A percentile compares a stretch with the other conserved stretches of the same genome.
phyloP scores from a whole-genome alignment of 2,797 vertebrate genomes.

The Champsocephalus gunnari region DNA sequence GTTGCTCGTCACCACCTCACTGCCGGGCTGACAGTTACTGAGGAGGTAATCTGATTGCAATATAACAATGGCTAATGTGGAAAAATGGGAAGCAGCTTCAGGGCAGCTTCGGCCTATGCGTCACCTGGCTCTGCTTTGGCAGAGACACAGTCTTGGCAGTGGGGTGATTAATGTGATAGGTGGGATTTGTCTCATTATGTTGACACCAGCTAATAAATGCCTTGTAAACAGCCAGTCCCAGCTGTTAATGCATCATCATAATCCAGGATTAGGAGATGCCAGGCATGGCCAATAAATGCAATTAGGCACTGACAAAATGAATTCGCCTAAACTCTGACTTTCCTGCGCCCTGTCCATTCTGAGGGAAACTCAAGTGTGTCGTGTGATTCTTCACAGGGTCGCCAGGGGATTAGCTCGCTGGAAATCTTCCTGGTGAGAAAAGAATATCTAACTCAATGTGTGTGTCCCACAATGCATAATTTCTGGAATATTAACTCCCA shows the following conservation, averaged over 20 bases:
- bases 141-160: slow-evolving; percentile 78
- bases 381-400: slow-evolving; percentile 40
- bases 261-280: slow-evolving; percentile 87
- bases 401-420: slow-evolving; percentile 28
- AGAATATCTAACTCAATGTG: slow-evolving; percentile 59
- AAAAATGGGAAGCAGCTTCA: slow-evolving; percentile 56
- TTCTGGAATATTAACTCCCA: slow-evolving; percentile 52
- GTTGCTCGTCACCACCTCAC: slow-evolving; percentile 48
- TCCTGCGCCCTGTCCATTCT: slow-evolving; percentile 61
- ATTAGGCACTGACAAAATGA: slow-evolving; percentile 85
- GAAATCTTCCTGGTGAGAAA: slow-evolving; percentile 57
- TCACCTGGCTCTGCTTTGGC: slow-evolving; percentile 68
- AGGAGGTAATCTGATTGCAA: slow-evolving; percentile 67
- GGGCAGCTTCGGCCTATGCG: slow-evolving; percentile 52
- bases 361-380: slow-evolving; percentile 57
- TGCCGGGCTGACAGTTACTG: slow-evolving; percentile 57
- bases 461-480: slow-evolving; percentile 32
- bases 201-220: slow-evolving; percentile 87
- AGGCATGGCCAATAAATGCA: slow-evolving; percentile 87
- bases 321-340: slow-evolving; percentile 76
- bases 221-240: slow-evolving; percentile 88
- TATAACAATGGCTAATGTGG: slow-evolving; percentile 65
- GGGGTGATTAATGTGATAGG: slow-evolving; percentile 86
- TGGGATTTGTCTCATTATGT: slow-evolving; percentile 86
- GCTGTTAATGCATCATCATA: slow-evolving; percentile 90